Evolutionary conservation across 2,888 invertebrate genomes (phyloP), one percentile per base, ranked within the genome.

Genomic region (Pocota personata): DNA sequence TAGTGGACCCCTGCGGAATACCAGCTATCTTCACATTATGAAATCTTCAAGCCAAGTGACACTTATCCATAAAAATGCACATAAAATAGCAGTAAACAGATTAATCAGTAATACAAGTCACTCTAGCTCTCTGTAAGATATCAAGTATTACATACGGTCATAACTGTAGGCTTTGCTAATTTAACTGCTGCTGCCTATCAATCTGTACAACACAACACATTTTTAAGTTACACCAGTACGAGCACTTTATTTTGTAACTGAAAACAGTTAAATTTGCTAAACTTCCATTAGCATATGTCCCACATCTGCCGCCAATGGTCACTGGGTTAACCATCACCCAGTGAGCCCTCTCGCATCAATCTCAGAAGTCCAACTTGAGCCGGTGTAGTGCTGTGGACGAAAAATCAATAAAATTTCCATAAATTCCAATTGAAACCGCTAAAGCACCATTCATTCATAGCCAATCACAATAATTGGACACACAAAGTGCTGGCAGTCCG

Each of bases 391-490:
- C 14, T 16, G 40, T 21, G 10, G 43, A 52, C 43, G 62, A 67
- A 75, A 86, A 72, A 82, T 82, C 86, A 86, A 86, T 86, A 82
- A 86, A 82, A 86, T 86, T 77, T 86, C 86, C 86, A 86, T 86
- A 86, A 86, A 86, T 82, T 86, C 86, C 82, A 77, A 67, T 60
- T 82, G 86, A 77, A 86, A 82, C 82, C 86, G 82, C 82, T 86
- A 86, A 86, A 77, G 76, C 69, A 86, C 76, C 82, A 86, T 86
- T 86, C 86, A 82, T 86, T 86, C 82, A 86, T 86, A 77, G 86
- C 82, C 86, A 82, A 86, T 86, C 86, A 86, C 86, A 86, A 86
- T 86, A 86, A 86, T 86, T 86, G 86, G 86, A 86, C 86, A 86
- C 82, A 86, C 64, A 86, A 86, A 86, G 71, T 86, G 71, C 66